Evolutionary conservation across 2,888 invertebrate genomes (phyloP).

Genomic region (Drosophila leonis): DNA sequence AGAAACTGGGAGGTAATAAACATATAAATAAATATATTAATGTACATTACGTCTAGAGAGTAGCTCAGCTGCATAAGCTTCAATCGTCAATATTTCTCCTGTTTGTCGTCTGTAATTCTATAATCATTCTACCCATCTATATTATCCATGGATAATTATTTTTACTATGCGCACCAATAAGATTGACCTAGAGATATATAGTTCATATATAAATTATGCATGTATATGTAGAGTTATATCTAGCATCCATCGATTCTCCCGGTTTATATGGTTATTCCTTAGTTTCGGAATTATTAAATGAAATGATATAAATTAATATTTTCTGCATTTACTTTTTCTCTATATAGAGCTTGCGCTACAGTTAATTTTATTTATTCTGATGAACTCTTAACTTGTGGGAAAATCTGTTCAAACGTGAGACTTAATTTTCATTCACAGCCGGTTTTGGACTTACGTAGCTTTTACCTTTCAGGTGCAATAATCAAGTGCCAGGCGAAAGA

Average conservation of each 20-base stretch:
- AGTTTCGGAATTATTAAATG: too few species aligned
- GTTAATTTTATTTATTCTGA: neutral
- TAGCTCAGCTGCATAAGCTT: neutral
- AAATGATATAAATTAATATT: too few species aligned
- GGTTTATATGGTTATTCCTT: too few species aligned
- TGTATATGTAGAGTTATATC: neutral
- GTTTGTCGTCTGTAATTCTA: too few species aligned
- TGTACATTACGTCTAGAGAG: neutral
- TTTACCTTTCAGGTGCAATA: slow-evolving; percentile 56
- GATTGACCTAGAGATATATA: neutral
- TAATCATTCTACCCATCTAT: too few species aligned
- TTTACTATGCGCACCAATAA: too few species aligned
- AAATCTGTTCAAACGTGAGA: slow-evolving; percentile 17
- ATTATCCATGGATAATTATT: too few species aligned
- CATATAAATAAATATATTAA: slow-evolving; percentile 6
- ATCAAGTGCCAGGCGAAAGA: slow-evolving; percentile 40
- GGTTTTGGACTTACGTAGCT: slow-evolving; percentile 51
- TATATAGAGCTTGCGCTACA: neutral
- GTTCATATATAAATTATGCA: too few species aligned
- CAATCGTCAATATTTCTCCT: neutral
- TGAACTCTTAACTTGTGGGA: neutral
- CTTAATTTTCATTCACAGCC: slow-evolving; percentile 32
- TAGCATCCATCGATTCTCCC: neutral
- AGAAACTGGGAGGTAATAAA: neutral
- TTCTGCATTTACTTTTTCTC: neutral